A percentile compares a stretch with the other conserved stretches of the same genome.
These are phyloP conservation scores for Amblyjoppa proteus DNA, from an alignment of 2,888 invertebrate species.

Conservation along the genomic window DNA sequence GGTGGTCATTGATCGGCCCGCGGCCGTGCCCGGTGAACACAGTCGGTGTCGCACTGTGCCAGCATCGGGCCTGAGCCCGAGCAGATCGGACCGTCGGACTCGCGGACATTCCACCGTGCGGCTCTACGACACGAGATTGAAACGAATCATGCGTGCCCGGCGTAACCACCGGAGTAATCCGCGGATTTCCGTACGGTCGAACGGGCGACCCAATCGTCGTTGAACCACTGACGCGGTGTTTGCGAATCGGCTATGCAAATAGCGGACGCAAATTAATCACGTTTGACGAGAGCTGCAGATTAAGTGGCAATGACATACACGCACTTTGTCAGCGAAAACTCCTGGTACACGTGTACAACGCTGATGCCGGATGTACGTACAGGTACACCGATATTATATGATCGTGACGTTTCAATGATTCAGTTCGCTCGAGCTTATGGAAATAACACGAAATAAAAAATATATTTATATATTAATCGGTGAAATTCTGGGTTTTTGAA, in stretches of 20 bases:
- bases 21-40: slow-evolving; percentile 45
- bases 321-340: not conserved
- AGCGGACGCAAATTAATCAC: slow-evolving; percentile 47
- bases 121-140: slow-evolving; percentile 41
- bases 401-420: not conserved
- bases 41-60: slow-evolving; percentile 29
- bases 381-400: not conserved
- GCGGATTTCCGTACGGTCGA: slow-evolving; percentile 23
- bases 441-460: not conserved
- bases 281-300: slow-evolving; percentile 41
- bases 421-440: not conserved
- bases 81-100: slow-evolving; percentile 14
- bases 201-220: not conserved
- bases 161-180: slow-evolving; percentile 10
- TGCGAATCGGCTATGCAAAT: slow-evolving; percentile 57
- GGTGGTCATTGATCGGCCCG: slow-evolving; percentile 66
- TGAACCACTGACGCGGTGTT: slow-evolving; percentile 21
- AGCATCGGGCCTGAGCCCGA: slow-evolving; percentile 3
- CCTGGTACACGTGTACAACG: not conserved
- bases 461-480: too few species aligned
- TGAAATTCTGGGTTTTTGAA: too few species aligned
- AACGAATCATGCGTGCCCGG: slow-evolving; percentile 57
- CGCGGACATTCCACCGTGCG: slow-evolving; percentile 46
- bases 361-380: not conserved
- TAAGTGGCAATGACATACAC: slow-evolving; percentile 58